phyloP scores from a whole-genome alignment of 2,113 vertebrate genomes.

The Neofelis nebulosa region DNA sequence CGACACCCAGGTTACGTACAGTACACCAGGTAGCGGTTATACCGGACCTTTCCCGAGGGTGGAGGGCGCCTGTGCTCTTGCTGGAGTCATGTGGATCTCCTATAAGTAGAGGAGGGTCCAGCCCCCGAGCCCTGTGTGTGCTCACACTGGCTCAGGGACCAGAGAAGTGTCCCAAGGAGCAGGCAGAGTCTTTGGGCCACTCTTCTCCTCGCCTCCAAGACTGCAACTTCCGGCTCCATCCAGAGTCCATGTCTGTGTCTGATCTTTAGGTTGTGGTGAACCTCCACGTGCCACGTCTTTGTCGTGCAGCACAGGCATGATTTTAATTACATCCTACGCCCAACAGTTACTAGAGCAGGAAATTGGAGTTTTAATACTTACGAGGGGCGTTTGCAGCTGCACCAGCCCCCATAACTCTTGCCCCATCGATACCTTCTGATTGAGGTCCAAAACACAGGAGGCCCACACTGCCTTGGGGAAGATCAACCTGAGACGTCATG shows the following conservation, averaged over 20 bases:
- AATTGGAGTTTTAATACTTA: neutral
- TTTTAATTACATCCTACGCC: neutral
- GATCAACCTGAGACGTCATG: fast-evolving
- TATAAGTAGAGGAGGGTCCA: fast-evolving
- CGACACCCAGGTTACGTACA: fast-evolving
- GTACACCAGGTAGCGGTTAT: fast-evolving
- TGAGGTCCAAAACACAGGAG: fast-evolving
- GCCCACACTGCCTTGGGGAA: fast-evolving
- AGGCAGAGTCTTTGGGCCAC: neutral
- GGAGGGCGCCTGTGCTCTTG: too few relatives aligned
- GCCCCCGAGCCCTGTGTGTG: fast-evolving
- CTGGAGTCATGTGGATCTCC: fast-evolving
- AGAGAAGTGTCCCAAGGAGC: fast-evolving
- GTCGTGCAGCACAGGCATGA: too few relatives aligned
- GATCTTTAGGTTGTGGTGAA: neutral
- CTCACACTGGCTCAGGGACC: neutral
- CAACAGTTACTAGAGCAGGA: neutral
- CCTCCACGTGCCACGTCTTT: fast-evolving
- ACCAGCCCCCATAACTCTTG: fast-evolving
- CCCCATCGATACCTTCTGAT: fast-evolving
- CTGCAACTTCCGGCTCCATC: neutral
- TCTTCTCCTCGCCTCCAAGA: neutral
- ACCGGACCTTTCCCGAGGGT: fast-evolving
- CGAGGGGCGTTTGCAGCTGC: fast-evolving
- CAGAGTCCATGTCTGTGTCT: neutral